Base-by-base conservation (phyloP, 2,797 vertebrate species). In the Amblyopsis hoosieri region DNA sequence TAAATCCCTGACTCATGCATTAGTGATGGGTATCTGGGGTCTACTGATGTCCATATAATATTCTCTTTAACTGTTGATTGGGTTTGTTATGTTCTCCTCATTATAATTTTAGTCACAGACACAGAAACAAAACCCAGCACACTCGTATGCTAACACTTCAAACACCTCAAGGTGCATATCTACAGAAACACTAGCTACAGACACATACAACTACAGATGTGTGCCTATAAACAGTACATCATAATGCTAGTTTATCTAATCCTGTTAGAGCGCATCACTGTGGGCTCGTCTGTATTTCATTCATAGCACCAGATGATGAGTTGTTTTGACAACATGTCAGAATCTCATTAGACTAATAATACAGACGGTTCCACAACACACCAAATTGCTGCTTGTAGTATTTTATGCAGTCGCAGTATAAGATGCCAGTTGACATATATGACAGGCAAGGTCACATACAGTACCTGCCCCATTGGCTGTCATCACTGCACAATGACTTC, bases 241-340 rank as follows among this genome's bases (percentile, higher is more conserved):
- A 33, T 48, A 54, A 69, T 66, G 79, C 75, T 77, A 73, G 67
- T 80, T 60, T 66, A 4, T 75, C 78, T 85, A 88, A 90, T 90
- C 83, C 85, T 67, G 71, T 81, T 75, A 85, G 62, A 68, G 70
- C 17, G 54, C 69, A 70, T 74, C 79, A 81, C 67, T 86, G 76
- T 69, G 49, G 14, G 76, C 67, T 84, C 80, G 66, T 76, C 67
- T 82, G 79, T 74, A 79, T 89, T 83, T 88, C 85, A 87, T 86
- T 86, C 82, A 85, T 49, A 71, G 73, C 83, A 70, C 4, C 78
- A 57, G 57, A 71, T 87, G 81, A 89, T 84, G 85, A 86, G 78
- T 78, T 84, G 82, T 88, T 91, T 85, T 88, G 89, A 90, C 85
- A 89, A 85, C 84, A 78, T 82, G 85, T 87, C 86, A 78, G 82